phyloP scores from a whole-genome alignment of 2,797 vertebrate genomes.

The Melopsittacus undulatus region DNA sequence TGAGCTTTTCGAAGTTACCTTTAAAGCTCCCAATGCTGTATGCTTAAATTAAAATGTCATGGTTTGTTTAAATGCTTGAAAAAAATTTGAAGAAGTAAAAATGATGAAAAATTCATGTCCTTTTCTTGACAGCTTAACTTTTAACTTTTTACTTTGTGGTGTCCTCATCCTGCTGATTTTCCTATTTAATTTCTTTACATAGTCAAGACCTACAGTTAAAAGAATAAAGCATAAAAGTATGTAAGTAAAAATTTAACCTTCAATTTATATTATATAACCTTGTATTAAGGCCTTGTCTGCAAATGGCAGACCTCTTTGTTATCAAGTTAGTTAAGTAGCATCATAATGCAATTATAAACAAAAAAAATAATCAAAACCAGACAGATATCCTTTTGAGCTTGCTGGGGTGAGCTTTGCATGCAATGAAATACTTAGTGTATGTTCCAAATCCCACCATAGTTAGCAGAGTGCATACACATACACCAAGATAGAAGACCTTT shows the following conservation, averaged over 20 bases:
- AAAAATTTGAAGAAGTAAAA: neutral
- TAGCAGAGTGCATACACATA: neutral
- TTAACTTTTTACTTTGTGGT: neutral
- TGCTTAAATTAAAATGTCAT: neutral
- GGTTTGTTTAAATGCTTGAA: neutral
- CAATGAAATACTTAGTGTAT: neutral
- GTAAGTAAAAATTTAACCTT: neutral
- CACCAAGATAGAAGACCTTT: neutral
- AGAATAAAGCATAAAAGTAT: neutral
- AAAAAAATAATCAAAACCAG: neutral
- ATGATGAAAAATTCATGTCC: fast-evolving
- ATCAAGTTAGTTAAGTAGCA: neutral
- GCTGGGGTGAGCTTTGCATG: neutral
- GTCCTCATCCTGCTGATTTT: neutral
- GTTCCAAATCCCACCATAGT: neutral
- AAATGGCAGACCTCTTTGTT: neutral
- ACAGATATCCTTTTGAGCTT: neutral
- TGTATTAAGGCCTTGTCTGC: neutral
- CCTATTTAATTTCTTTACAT: neutral
- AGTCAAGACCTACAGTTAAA: neutral
- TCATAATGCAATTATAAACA: neutral
- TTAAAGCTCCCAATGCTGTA: neutral
- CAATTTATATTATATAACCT: neutral
- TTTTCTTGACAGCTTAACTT: neutral
- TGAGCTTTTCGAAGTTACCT: neutral